These are phyloP conservation scores for Hycleus phaleratus DNA, from an alignment of 1,140 invertebrate species.

Conservation along the genomic window DNA sequence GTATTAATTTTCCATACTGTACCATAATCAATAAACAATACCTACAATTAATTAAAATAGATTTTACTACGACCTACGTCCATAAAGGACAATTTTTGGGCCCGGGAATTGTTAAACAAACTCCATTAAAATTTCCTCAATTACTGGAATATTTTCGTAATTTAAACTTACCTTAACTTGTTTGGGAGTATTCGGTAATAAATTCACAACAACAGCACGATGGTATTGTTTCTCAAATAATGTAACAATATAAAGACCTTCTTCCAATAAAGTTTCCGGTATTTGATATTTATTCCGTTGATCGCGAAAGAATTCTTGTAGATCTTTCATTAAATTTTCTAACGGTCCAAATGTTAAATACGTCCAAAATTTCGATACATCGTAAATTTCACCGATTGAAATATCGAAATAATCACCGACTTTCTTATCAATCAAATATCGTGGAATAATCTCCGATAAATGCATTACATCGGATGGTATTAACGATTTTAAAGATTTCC, in stretches of 20 bases:
- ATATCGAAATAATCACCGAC: conserved; percentile 23
- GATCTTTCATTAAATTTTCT: conserved; percentile 28
- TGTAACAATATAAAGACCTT: conserved; percentile 25
- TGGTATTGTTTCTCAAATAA: conserved; percentile 26
- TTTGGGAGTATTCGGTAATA: conserved; percentile 12
- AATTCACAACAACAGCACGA: conserved; percentile 22
- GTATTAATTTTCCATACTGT: conserved; percentile 20
- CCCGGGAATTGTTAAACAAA: too few species aligned
- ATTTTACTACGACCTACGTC: too few species aligned
- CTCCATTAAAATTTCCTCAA: too few species aligned
- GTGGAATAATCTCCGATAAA: conserved; percentile 17
- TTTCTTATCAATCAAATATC: conserved; percentile 15
- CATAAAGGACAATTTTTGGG: too few species aligned
- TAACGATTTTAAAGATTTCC: not conserved
- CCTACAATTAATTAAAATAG: conserved; percentile 11
- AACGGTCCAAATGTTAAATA: conserved; percentile 14
- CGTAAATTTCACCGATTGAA: conserved; percentile 28
- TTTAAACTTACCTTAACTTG: conserved; percentile 20
- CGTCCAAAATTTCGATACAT: conserved; percentile 34
- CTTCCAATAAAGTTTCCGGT: conserved; percentile 14
- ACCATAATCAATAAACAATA: conserved; percentile 32
- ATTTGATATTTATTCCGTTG: conserved; percentile 11
- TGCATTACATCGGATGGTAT: not conserved
- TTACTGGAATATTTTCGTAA: not conserved
- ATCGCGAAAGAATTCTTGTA: conserved; percentile 20